Percentiles rank a stretch among this genome's conserved stretches.
Conservation (phyloP, 2,888 invertebrate species). For the Caenorhabditis becei region DNA sequence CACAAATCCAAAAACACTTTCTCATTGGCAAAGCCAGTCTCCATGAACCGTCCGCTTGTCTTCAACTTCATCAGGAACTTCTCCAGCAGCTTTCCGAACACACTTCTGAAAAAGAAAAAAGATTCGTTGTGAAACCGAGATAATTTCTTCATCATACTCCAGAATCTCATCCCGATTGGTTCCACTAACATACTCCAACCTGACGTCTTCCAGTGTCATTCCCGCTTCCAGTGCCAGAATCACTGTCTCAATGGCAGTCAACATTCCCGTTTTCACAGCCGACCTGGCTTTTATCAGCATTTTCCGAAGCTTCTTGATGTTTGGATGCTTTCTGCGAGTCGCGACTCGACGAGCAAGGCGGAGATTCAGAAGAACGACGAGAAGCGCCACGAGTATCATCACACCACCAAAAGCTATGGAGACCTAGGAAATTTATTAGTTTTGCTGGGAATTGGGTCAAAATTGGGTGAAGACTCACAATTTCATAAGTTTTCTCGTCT, state of each 20-base stretch:
- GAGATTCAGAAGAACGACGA: constrained; percentile 32
- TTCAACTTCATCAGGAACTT: constrained; percentile 30
- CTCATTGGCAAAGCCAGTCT: constrained; percentile 43
- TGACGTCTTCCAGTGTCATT: constrained; percentile 45
- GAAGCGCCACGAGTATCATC: constrained; percentile 35
- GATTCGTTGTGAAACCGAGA: neutral
- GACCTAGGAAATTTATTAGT: neutral
- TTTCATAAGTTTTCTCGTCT: neutral
- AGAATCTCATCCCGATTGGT: constrained; percentile 30
- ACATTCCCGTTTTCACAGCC: constrained; percentile 41
- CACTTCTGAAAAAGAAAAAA: constrained; percentile 29
- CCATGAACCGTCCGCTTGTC: constrained; percentile 39
- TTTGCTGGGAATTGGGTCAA: neutral
- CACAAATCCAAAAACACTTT: constrained; percentile 47
- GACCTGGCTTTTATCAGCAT: constrained; percentile 11
- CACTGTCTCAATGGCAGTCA: constrained; percentile 39
- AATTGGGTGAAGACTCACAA: neutral
- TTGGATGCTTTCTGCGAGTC: constrained; percentile 22
- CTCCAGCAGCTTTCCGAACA: constrained; percentile 20
- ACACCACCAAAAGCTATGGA: constrained; percentile 28
- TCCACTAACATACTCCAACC: constrained; percentile 30
- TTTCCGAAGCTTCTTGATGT: constrained; percentile 24
- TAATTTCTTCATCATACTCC: constrained; percentile 33
- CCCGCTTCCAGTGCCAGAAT: constrained; percentile 49
- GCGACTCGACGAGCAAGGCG: constrained; percentile 24